A percentile compares a stretch with the other conserved stretches of the same genome.
Evolutionary conservation across 2,113 vertebrate species (phyloP).

Genomic region (Labrus mixtus): DNA sequence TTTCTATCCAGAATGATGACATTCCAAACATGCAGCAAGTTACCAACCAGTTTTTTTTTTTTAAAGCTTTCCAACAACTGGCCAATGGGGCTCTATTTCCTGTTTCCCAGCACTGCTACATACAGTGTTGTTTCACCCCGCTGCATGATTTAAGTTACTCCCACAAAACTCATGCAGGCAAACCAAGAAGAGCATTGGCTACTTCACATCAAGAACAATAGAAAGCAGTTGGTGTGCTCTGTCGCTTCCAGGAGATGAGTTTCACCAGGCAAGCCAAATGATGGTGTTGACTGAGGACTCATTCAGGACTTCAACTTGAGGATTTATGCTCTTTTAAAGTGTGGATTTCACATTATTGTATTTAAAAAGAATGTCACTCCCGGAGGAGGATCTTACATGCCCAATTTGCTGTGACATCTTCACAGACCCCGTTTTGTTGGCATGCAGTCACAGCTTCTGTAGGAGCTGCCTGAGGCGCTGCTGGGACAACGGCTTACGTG

Average conservation of each 20-base stretch:
- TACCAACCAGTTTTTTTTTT: slow-evolving; percentile 35
- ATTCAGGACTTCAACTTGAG: slow-evolving; percentile 15
- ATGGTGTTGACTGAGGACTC: slow-evolving; percentile 1
- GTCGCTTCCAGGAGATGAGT: slow-evolving; percentile 7
- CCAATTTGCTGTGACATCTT: slow-evolving; percentile 80
- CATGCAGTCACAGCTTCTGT: slow-evolving; percentile 82
- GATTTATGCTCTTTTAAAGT: slow-evolving; percentile 12
- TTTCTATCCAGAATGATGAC: slow-evolving; percentile 54
- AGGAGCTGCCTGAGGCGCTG: slow-evolving; percentile 70
- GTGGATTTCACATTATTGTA: slow-evolving; percentile 29
- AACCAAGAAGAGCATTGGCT: slow-evolving; percentile 42
- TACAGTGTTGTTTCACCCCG: slow-evolving; percentile 28
- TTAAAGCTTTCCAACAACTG: slow-evolving; percentile 7
- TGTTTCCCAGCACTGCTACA: slow-evolving; percentile 65
- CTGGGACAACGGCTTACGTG: slow-evolving; percentile 65
- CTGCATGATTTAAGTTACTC: slow-evolving; percentile 59
- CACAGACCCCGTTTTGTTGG: slow-evolving; percentile 74
- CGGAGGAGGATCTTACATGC: slow-evolving; percentile 79
- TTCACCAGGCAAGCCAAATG: not conserved
- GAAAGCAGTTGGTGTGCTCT: slow-evolving; percentile 1
- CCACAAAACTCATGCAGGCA: slow-evolving; percentile 63
- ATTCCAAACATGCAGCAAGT: slow-evolving; percentile 58
- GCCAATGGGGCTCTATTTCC: slow-evolving; percentile 75
- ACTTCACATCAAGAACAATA: slow-evolving; percentile 58
- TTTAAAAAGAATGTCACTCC: slow-evolving; percentile 70